Evolutionary conservation across 92 coral and sea anemone genomes (phyloP).

Genomic region (Umimayanthus chanpuru): DNA sequence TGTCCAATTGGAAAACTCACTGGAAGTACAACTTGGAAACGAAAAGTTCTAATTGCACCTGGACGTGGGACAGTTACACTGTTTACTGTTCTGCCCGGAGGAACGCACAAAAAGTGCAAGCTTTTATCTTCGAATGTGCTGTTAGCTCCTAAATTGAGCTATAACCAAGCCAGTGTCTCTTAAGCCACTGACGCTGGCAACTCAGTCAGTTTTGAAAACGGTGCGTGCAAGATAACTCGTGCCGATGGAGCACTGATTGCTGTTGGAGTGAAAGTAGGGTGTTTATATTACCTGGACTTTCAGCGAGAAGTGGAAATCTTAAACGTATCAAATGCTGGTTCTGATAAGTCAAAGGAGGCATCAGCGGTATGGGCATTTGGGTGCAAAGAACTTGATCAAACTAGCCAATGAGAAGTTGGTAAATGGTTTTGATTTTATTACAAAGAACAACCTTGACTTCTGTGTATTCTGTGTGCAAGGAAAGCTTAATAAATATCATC

Average conservation of each 20-base stretch:
- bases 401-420: constrained; percentile 50
- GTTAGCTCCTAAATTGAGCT: constrained; percentile 51
- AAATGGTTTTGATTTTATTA: constrained; percentile 54
- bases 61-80: constrained; percentile 54
- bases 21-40: constrained; percentile 58
- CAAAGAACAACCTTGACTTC: constrained; percentile 18
- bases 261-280: constrained; percentile 51
- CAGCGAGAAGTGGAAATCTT: constrained; percentile 28
- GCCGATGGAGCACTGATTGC: constrained; percentile 50
- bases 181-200: constrained; percentile 22
- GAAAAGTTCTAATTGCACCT: constrained; percentile 52
- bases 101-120: constrained; percentile 41
- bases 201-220: background rate
- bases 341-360: constrained; percentile 29
- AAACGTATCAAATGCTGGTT: constrained; percentile 44
- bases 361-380: constrained; percentile 67
- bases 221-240: background rate
- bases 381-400: constrained; percentile 45
- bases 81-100: background rate
- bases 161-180: constrained; percentile 63
- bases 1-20: constrained; percentile 35
- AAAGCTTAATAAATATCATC: no score
- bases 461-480: no score
- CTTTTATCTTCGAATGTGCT: constrained; percentile 55
- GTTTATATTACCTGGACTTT: constrained; percentile 58